Conservation (phyloP, 2,113 vertebrate genomes). For the Embiotoca jacksoni region DNA sequence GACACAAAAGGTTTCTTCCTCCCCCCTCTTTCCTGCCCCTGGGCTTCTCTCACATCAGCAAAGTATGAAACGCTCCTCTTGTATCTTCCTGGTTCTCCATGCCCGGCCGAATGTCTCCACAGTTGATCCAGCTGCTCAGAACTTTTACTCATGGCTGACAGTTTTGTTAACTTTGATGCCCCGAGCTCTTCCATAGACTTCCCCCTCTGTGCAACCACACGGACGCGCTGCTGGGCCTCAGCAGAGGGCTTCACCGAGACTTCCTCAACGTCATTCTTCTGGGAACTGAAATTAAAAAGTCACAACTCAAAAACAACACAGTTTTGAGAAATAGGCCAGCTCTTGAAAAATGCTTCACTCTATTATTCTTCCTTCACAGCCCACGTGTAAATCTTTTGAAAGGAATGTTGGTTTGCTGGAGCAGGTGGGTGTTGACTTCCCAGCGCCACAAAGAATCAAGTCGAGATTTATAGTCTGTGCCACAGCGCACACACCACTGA, state of each 20-base stretch:
- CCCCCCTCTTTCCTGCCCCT: constrained; percentile 21
- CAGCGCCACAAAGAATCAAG: constrained; percentile 48
- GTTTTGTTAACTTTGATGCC: constrained; percentile 50
- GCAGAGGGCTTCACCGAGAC: constrained; percentile 2
- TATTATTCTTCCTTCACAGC: constrained; percentile 28
- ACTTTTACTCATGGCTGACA: constrained; percentile 80
- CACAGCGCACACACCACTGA: constrained; percentile 51
- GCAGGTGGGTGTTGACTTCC: constrained; percentile 64
- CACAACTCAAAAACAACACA: neutral
- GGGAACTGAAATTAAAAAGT: constrained; percentile 62
- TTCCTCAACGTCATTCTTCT: constrained; percentile 43
- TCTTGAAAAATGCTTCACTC: constrained; percentile 11
- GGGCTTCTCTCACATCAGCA: constrained; percentile 33
- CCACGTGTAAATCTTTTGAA: constrained; percentile 35
- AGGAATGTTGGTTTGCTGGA: constrained; percentile 53
- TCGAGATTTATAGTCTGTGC: constrained; percentile 55
- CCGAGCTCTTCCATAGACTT: constrained; percentile 86
- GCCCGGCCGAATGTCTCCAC: constrained; percentile 21
- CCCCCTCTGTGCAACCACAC: constrained; percentile 76
- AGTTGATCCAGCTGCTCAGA: constrained; percentile 81
- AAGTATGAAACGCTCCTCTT: constrained; percentile 41
- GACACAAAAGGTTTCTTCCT: constrained; percentile 9
- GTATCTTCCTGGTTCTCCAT: constrained; percentile 32
- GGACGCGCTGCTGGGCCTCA: constrained; percentile 56
- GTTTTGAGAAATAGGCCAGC: constrained; percentile 17